A percentile compares a stretch with the other conserved stretches of the same genome.
These are phyloP conservation scores for Cephus pygmeus DNA, from an alignment of 2,888 invertebrate species.

Conservation along the genomic window DNA sequence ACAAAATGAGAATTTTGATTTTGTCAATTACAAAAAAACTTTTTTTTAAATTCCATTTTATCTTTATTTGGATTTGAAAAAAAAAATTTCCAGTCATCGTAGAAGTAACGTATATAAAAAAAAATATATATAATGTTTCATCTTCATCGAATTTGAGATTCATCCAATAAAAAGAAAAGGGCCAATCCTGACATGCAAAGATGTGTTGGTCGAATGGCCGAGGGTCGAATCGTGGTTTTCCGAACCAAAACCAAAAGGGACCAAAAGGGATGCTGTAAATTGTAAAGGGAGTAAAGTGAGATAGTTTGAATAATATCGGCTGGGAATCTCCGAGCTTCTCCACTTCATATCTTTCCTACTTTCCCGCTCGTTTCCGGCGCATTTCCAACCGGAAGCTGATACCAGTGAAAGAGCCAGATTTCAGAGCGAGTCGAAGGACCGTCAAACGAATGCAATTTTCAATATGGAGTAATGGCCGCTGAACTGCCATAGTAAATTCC, in stretches of 20 bases:
- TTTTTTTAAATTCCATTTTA: too few relatives aligned
- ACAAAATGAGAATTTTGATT: not conserved
- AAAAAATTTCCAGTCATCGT: not conserved
- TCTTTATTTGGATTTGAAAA: too few relatives aligned
- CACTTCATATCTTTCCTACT: not conserved
- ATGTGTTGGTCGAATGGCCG: not conserved
- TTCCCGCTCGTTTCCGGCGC: not conserved
- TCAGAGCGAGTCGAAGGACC: constrained; percentile 33
- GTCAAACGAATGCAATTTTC: constrained; percentile 47
- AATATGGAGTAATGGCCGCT: constrained; percentile 22
- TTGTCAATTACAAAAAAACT: not conserved
- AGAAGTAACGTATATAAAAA: not conserved
- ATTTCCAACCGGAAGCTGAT: not conserved
- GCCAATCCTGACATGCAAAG: not conserved
- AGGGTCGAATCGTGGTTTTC: not conserved
- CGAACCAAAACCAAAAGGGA: not conserved
- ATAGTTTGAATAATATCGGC: not conserved
- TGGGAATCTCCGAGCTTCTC: not conserved
- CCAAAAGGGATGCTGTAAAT: not conserved
- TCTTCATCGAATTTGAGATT: not conserved
- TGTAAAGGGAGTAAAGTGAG: not conserved
- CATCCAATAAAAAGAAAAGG: not conserved
- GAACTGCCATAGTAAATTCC: not conserved
- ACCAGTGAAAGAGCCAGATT: constrained; percentile 36
- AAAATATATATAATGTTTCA: not conserved